phyloP scores from a whole-genome alignment of 2,888 invertebrate species.

The Platerodrilus igneus region DNA sequence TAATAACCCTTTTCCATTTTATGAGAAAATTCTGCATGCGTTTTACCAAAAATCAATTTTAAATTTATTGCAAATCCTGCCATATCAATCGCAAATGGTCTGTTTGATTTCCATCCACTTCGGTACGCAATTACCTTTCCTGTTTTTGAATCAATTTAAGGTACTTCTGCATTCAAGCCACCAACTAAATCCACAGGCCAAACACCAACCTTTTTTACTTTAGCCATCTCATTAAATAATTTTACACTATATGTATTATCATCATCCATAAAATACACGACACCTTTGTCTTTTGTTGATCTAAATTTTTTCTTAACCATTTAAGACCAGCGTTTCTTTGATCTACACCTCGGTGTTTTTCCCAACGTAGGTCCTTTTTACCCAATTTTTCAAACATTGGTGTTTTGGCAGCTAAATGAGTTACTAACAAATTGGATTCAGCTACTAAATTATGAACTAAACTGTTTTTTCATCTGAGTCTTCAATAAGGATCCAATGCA shows the following conservation, averaged over 20 bases:
- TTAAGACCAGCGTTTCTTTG: conserved; percentile 82
- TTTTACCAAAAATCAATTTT: conserved; percentile 64
- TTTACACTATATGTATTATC: conserved; percentile 91
- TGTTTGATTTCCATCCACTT: conserved; percentile 82
- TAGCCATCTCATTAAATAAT: conserved; percentile 85
- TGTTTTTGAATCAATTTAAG: conserved; percentile 63
- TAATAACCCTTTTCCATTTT: conserved; percentile 85
- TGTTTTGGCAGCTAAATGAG: conserved; percentile 64
- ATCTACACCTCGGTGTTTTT: conserved; percentile 81
- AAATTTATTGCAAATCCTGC: conserved; percentile 91
- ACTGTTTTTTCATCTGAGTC: conserved; percentile 68
- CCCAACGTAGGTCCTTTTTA: conserved; percentile 64
- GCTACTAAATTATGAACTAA: conserved; percentile 71
- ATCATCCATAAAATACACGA: conserved; percentile 95
- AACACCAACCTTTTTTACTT: conserved; percentile 79
- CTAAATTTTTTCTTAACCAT: conserved; percentile 69
- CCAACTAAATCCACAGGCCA: conserved; percentile 97
- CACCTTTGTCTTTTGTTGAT: conserved; percentile 57
- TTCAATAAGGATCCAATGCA: conserved; percentile 93
- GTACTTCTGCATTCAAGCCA: conserved; percentile 88
- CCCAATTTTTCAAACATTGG: conserved; percentile 66
- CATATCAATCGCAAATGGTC: conserved; percentile 97
- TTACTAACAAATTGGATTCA: conserved; percentile 55
- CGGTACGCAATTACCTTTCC: conserved; percentile 60
- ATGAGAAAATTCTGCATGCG: conserved; percentile 74